phyloP scores from a whole-genome alignment of 2,888 invertebrate genomes.

The Conus canariensis region DNA sequence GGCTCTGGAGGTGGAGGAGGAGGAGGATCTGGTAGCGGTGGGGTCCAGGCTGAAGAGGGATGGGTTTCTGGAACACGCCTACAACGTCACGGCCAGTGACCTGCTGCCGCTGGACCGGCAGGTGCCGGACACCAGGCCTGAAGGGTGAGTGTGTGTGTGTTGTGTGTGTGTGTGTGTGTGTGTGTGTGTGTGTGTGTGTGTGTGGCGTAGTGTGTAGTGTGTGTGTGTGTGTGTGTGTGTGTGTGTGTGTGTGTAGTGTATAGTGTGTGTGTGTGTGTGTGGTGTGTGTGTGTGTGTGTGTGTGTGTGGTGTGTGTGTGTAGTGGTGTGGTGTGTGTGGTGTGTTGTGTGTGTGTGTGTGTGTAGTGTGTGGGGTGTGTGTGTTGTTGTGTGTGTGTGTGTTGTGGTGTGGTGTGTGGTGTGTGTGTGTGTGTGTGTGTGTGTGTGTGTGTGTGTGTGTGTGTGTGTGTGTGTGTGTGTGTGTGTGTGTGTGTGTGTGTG shows the following conservation, averaged over 20 bases:
- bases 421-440: not conserved
- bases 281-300: not conserved
- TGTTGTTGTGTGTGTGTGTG: not conserved
- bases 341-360: not conserved
- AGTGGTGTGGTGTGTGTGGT: not conserved
- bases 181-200: not conserved
- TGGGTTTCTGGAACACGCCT: slow-evolving; percentile 47
- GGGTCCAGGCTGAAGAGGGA: slow-evolving; percentile 39
- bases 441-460: slow-evolving; percentile 35
- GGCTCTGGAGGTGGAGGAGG: not conserved
- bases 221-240: not conserved
- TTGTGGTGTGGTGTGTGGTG: not conserved
- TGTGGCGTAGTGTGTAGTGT: not conserved
- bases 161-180: not conserved
- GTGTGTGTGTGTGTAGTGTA: not conserved
- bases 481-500: not conserved
- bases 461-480: not conserved
- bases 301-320: not conserved
- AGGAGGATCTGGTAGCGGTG: not conserved
- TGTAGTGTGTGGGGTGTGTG: not conserved
- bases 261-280: not conserved
- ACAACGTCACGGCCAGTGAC: slow-evolving; percentile 51
- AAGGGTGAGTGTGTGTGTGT: slow-evolving; percentile 40
- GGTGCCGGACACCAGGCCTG: slow-evolving; percentile 49
- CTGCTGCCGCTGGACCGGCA: slow-evolving; percentile 40